These are phyloP conservation scores for Meloidogyne hapla DNA, from an alignment of 1,140 invertebrate species.

Conservation along the genomic window DNA sequence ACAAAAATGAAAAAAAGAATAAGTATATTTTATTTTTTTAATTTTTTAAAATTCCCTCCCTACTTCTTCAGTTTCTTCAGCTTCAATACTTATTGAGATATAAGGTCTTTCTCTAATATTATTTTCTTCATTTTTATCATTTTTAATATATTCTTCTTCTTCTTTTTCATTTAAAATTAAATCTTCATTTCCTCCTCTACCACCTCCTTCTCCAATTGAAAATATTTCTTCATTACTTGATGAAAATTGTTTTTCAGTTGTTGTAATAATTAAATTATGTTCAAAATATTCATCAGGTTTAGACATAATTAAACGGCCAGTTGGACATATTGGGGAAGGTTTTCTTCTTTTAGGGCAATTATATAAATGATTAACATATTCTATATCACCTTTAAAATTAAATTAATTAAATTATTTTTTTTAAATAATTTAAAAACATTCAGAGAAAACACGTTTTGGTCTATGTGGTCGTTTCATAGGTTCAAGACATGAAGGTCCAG, in stretches of 20 bases:
- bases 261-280: background rate
- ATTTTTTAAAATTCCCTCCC: background rate
- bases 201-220: slow-evolving; percentile 1
- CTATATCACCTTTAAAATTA: slow-evolving; percentile 35
- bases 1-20: no score
- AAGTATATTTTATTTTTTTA: no score
- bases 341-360: slow-evolving; percentile 44
- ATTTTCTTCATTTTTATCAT: background rate
- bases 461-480: slow-evolving; percentile 45
- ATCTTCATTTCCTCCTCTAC: slow-evolving; percentile 10
- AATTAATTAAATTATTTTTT: background rate
- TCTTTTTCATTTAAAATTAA: slow-evolving; percentile 10
- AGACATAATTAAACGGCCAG: slow-evolving; percentile 47
- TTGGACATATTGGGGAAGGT: slow-evolving; percentile 45
- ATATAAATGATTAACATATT: slow-evolving; percentile 51
- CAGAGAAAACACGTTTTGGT: slow-evolving; percentile 43
- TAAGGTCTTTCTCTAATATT: background rate
- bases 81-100: no score
- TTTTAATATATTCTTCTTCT: background rate
- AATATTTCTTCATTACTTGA: background rate
- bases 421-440: slow-evolving; percentile 31
- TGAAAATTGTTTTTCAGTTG: slow-evolving; percentile 16
- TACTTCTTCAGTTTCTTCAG: slow-evolving; percentile 6
- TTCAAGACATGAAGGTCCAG: slow-evolving; percentile 47
- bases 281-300: slow-evolving; percentile 19